These are phyloP conservation scores for Hydrochoerus hydrochaeris DNA, from an alignment of 2,113 vertebrate species.

Conservation along the genomic window DNA sequence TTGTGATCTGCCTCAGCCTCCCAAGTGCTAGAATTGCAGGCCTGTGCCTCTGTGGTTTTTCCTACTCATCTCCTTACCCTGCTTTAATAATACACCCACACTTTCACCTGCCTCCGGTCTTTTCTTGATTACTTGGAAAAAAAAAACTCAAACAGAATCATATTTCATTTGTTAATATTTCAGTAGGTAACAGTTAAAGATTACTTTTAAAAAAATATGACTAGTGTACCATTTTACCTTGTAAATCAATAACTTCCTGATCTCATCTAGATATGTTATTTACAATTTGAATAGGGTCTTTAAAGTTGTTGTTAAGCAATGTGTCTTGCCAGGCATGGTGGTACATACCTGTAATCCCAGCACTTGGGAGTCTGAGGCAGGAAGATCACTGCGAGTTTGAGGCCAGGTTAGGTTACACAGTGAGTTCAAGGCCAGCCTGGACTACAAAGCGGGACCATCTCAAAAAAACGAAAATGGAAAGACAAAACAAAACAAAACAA, in stretches of 20 bases:
- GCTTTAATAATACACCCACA: neutral
- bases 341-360: neutral
- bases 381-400: neutral
- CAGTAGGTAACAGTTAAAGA: neutral
- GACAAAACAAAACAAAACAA: neutral
- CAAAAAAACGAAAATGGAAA: neutral
- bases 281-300: slow-evolving; percentile 4
- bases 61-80: neutral
- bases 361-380: neutral
- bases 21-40: neutral
- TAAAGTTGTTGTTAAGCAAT: neutral
- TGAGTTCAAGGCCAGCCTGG: neutral
- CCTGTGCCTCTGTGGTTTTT: neutral
- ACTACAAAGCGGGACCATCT: neutral
- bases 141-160: neutral
- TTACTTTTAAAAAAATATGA: neutral
- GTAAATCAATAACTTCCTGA: neutral
- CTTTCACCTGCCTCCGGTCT: too few relatives aligned
- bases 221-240: neutral
- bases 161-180: slow-evolving; percentile 37
- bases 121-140: neutral
- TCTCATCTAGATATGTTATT: neutral
- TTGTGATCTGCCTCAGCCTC: neutral
- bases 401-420: neutral
- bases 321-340: neutral